A percentile compares a stretch with the other conserved stretches of the same genome.
Conservation (phyloP, 2,113 vertebrate species). For the Stigmatopora nigra region DNA sequence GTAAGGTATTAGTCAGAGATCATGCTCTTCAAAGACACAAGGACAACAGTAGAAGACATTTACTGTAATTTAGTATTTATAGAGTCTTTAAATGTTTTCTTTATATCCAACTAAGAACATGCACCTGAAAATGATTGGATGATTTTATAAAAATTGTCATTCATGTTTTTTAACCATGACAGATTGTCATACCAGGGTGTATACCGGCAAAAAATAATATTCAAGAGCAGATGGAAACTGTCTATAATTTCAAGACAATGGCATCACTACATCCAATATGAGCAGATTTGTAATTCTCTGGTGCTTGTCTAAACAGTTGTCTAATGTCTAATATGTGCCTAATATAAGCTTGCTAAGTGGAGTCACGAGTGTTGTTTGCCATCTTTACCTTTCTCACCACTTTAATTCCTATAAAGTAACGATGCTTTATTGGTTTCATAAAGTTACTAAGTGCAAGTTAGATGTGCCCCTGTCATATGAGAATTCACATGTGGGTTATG, state of each 20-base stretch:
- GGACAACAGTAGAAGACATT: background rate
- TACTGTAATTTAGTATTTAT: background rate
- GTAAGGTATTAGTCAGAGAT: background rate
- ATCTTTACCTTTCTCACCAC: background rate
- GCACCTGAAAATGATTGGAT: background rate
- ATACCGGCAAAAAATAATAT: too few species aligned
- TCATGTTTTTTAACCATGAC: background rate
- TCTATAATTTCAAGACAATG: background rate
- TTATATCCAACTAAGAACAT: background rate
- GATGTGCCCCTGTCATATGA: background rate
- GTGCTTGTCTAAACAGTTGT: background rate
- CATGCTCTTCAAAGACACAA: background rate
- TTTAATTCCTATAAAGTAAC: background rate
- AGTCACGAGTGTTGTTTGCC: background rate
- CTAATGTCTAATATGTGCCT: background rate
- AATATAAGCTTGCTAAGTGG: background rate
- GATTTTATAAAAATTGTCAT: background rate
- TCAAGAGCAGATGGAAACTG: background rate
- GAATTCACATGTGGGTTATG: slow-evolving; percentile 42
- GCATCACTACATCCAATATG: background rate
- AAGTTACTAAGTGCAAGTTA: background rate
- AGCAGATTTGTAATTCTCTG: background rate
- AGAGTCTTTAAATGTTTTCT: background rate
- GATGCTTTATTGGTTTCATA: background rate
- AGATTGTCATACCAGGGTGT: too few species aligned